Conservation (phyloP, 2,797 vertebrate genomes). For the Fringilla coelebs region DNA sequence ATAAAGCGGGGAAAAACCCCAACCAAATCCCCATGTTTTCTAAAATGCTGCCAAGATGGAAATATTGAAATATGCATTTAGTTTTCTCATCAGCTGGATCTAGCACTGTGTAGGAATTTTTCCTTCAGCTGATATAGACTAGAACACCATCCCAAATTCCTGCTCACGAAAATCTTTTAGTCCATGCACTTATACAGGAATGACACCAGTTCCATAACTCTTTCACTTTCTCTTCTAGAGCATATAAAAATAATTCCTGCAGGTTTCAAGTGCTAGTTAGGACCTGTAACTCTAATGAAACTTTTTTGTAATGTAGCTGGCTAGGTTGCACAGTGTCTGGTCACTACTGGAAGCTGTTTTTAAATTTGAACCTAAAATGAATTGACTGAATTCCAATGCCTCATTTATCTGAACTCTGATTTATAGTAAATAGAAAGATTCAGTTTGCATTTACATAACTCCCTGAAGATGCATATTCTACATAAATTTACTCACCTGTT, state of each 20-base stretch:
- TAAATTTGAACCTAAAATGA: background rate
- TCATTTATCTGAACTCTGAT: slow-evolving; percentile 12
- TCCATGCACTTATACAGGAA: background rate
- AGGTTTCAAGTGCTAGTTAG: background rate
- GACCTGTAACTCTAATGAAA: background rate
- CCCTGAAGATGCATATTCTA: background rate
- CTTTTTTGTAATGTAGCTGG: background rate
- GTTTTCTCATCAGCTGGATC: background rate
- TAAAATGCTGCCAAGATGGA: background rate
- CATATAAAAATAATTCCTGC: background rate
- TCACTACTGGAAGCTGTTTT: slow-evolving; percentile 23
- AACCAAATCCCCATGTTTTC: background rate
- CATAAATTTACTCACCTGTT: background rate
- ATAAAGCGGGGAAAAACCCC: background rate
- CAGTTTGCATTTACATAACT: background rate
- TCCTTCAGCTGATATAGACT: background rate
- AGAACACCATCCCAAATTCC: background rate
- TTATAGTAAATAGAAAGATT: slow-evolving; percentile 37
- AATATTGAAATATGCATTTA: background rate
- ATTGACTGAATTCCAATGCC: slow-evolving; percentile 12
- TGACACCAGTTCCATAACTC: background rate
- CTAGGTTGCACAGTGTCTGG: background rate
- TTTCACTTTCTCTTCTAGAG: background rate
- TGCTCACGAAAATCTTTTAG: background rate
- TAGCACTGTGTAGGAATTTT: background rate